Evolutionary conservation across 2,888 invertebrate species (phyloP), one percentile per base, ranked within the genome.

Genomic region (Monopis laevigella): DNA sequence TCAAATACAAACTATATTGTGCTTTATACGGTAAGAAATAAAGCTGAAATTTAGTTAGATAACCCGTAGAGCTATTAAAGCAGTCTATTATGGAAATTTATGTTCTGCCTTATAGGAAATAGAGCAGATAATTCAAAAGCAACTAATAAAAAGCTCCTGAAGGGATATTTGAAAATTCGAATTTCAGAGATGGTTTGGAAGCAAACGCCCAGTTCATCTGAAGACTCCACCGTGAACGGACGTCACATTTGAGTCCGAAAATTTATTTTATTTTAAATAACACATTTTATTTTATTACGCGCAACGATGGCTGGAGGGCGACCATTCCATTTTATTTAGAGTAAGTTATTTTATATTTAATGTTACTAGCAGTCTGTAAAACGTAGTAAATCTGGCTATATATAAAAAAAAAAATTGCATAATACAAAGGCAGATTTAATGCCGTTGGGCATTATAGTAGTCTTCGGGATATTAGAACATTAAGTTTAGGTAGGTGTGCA

Each of bases 151-250:
- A n/a, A n/a, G n/a, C 32, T 32, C 32, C 2, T 17, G 17, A 29
- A 36, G 21, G 21, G 21, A 36, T 36, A 34, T 34, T 36, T 21
- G 12, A 36, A 36, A 24, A 8, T 36, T 36, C 36, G 36, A 36
- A 36, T 36, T 19, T 21, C 11, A 17, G 3, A 32, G 14, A 17
- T 32, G 13, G 16, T 12, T 32, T 7, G n/a, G n/a, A n/a, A n/a
- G n/a, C n/a, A n/a, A n/a, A n/a, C n/a, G 43, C 39, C 46, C 55
- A 61, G 59, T 73, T 52, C 58, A 54, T 56, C 58, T 53, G 46
- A 56, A 49, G 49, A 46, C 51, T 45, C 43, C 47, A 51, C 27
- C 45, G 44, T 16, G 55, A 38, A 42, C 42, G 50, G 55, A 59
- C 62, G 60, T 48, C 8, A 11, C 3, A 5, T 14, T 3, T 30